Evolutionary conservation across 1,140 invertebrate species (phyloP).

Genomic region (Drosophila serrata): DNA sequence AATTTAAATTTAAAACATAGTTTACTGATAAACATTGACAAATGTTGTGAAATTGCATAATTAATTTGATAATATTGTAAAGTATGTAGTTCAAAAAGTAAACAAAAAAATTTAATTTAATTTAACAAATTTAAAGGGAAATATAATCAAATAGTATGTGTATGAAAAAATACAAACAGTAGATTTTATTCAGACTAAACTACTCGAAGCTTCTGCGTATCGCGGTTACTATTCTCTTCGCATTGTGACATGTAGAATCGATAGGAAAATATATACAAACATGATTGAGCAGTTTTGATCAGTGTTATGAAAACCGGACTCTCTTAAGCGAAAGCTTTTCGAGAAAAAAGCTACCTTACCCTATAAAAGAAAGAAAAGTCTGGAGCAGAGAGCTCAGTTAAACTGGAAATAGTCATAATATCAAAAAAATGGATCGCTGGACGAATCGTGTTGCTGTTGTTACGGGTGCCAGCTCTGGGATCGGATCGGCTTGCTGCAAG

Average conservation of each 20-base stretch:
- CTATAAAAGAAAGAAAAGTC: not conserved
- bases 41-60: not conserved
- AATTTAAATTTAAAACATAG: not conserved
- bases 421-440: too few species aligned
- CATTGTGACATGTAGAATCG: not conserved
- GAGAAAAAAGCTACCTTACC: not conserved
- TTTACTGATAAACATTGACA: not conserved
- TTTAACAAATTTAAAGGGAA: not conserved
- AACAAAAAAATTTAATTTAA: too few species aligned
- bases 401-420: not conserved
- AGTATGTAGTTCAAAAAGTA: too few species aligned
- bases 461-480: slow-evolving; percentile 43
- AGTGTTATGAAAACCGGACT: not conserved
- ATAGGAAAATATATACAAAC: not conserved
- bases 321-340: slow-evolving; percentile 3
- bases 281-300: not conserved
- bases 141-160: too few species aligned
- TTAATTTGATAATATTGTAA: not conserved
- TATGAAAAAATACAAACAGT: not conserved
- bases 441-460: too few species aligned
- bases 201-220: not conserved
- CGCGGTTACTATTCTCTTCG: not conserved
- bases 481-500: slow-evolving; percentile 86
- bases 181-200: not conserved
- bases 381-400: not conserved